These are phyloP conservation scores for Stictonetta naevosa DNA, from an alignment of 2,113 vertebrate genomes.

Conservation along the genomic window DNA sequence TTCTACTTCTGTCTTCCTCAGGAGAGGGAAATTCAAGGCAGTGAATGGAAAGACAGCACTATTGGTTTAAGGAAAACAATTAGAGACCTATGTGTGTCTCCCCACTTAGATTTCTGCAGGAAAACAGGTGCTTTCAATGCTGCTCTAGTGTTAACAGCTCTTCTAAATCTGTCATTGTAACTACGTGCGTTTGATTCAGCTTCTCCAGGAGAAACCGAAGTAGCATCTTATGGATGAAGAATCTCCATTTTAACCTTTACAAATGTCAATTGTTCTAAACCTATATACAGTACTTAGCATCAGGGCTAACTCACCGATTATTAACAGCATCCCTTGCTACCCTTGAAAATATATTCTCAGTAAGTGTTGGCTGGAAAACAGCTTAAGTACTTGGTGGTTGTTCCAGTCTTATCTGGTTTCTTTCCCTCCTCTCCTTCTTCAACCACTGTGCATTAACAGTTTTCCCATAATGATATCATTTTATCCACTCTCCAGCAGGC, in stretches of 20 bases:
- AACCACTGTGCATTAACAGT: background rate
- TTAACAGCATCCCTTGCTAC: background rate
- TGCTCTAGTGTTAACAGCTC: constrained; percentile 45
- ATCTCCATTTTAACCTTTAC: constrained; percentile 41
- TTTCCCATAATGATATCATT: constrained; percentile 6
- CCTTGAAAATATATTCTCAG: constrained; percentile 18
- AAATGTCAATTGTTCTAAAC: constrained; percentile 51
- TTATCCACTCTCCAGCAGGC: background rate
- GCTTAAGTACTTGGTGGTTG: background rate
- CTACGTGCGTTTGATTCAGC: background rate
- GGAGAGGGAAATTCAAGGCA: background rate
- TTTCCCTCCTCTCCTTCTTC: background rate
- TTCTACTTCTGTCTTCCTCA: constrained; percentile 5
- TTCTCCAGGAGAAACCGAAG: background rate
- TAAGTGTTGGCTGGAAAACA: constrained; percentile 12
- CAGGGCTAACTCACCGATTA: constrained; percentile 4
- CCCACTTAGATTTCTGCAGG: background rate
- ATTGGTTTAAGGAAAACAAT: constrained; percentile 25
- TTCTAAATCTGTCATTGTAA: background rate
- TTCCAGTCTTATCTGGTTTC: constrained; percentile 9
- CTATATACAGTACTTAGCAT: constrained; percentile 18
- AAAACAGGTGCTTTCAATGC: constrained; percentile 36
- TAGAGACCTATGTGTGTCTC: background rate
- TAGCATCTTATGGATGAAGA: constrained; percentile 46
- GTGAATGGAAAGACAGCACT: background rate